Conservation (phyloP, 1,140 invertebrate species). For the Papilio polytes region DNA sequence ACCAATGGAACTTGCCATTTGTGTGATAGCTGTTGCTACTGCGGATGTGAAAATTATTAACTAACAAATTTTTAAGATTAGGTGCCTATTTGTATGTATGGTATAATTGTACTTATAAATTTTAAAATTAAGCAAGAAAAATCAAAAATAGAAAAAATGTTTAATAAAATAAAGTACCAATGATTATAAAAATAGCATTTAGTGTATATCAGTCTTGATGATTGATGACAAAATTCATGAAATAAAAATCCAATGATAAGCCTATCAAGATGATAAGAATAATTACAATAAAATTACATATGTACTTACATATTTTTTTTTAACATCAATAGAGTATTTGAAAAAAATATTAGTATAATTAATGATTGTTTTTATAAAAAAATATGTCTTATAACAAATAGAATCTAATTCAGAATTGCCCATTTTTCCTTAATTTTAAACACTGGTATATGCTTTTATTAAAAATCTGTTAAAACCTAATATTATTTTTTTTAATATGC, state of each 20-base stretch:
- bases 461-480: background rate
- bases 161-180: slow-evolving; percentile 26
- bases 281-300: background rate
- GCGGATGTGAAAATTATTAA: no score
- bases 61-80: no score
- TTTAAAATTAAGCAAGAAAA: no score
- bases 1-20: no score
- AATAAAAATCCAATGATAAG: slow-evolving; percentile 2
- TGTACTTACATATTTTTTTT: background rate
- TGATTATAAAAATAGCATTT: slow-evolving; percentile 31
- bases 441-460: slow-evolving; percentile 23
- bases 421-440: slow-evolving; percentile 28
- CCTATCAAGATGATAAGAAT: background rate
- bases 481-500: slow-evolving; percentile 7
- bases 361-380: background rate
- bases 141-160: background rate
- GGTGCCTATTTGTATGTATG: no score
- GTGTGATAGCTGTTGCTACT: no score
- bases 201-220: slow-evolving; percentile 35
- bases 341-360: background rate
- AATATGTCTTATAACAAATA: background rate
- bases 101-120: no score
- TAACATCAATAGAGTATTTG: background rate
- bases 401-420: background rate
- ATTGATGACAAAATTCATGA: slow-evolving; percentile 10